Evolutionary conservation across 2,113 vertebrate species (phyloP), one percentile per base, ranked within the genome.

Genomic region (Leucopsar rothschildi): DNA sequence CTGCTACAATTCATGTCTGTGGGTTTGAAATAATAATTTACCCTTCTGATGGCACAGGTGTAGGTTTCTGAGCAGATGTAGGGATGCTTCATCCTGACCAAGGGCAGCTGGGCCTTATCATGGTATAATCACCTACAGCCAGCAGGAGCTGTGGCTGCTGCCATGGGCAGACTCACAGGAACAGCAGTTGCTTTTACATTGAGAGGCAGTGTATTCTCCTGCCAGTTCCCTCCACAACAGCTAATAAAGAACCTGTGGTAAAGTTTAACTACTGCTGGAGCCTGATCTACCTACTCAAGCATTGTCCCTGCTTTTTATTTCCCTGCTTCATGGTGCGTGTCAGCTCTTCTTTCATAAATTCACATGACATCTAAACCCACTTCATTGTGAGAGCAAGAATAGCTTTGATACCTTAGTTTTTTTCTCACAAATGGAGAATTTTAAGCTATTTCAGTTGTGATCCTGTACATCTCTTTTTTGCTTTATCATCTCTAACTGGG

Each of bases 1-100:
- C 52, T 71, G 14, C 25, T 53, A 65, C 61, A 87, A 68, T 81
- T 83, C 11, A 18, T 0, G 1, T 27, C 59, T 81, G 21, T 44
- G 12, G 22, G 23, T 89, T 84, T 82, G 29, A 37, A 52, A 66
- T 39, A 2, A 33, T 45, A 29, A 52, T 44, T 83, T 53, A 53
- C 17, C 55, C 13, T 37, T 70, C 12, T 29, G 10, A 24, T 70
- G 37, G 60, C 56, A 75, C 19, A 57, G 28, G n/a, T 44, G 22
- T 3, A 50, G 17, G 33, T 59, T 52, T 69, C 52, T 59, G 24
- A 57, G 31, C 64, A 86, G 60, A 24, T 44, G 33, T 12, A 70
- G 60, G 8, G 31, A 15, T 42, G 29, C 44, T 83, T 75, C 0
- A 0, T 33, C n/a, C 28, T 19, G 8, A 35, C 70, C 3, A 0